Conservation (phyloP, 2,113 vertebrate species). For the Stictonetta naevosa region DNA sequence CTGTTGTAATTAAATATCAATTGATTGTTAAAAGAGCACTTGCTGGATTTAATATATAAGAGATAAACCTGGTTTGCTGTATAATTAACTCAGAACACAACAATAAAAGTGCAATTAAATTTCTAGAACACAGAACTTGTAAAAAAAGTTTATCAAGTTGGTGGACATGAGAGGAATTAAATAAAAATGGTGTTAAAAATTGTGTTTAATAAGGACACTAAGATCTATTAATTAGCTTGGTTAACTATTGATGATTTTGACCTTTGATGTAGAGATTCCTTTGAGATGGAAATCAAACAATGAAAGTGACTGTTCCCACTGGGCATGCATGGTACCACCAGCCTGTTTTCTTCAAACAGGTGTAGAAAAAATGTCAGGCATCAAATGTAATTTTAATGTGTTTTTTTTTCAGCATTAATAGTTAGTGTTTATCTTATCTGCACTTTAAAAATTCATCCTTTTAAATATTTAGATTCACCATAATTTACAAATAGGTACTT, state of each 20-base stretch:
- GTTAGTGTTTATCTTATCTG: neutral
- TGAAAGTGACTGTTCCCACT: neutral
- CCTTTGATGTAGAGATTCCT: slow-evolving; percentile 3
- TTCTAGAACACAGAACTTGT: neutral
- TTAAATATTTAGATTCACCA: neutral
- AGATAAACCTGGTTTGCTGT: slow-evolving; percentile 51
- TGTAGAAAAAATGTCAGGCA: neutral
- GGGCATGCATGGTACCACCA: neutral
- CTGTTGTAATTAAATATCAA: slow-evolving; percentile 73
- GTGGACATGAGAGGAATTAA: neutral
- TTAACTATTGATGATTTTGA: slow-evolving; percentile 4
- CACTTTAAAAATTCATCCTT: neutral
- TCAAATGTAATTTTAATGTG: neutral
- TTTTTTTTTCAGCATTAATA: neutral
- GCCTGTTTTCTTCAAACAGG: neutral
- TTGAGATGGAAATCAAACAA: slow-evolving; percentile 38
- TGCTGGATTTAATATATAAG: slow-evolving; percentile 63
- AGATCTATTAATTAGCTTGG: neutral
- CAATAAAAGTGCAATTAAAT: slow-evolving; percentile 36
- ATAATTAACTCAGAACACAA: slow-evolving; percentile 61
- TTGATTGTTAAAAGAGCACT: slow-evolving; percentile 67
- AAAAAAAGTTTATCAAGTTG: slow-evolving; percentile 11
- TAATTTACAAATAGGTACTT: neutral
- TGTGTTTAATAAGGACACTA: neutral
- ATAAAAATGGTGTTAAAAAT: neutral